phyloP scores from a whole-genome alignment of 1,140 invertebrate species.

The Leptopilina boulardi region DNA sequence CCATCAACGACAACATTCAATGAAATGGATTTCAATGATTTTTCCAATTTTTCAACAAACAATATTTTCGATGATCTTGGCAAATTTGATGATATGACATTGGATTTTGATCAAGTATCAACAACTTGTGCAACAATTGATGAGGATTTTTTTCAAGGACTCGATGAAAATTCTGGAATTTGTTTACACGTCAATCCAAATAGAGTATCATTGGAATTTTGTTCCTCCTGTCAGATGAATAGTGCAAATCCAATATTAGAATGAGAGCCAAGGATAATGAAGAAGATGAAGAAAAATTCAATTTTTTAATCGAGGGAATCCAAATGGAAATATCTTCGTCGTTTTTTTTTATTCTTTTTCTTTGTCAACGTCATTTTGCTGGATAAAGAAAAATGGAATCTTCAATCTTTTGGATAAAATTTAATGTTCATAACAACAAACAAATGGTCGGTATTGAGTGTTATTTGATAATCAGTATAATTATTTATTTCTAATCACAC shows the following conservation, averaged over 20 bases:
- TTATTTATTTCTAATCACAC: neutral
- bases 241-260: conserved; percentile 46
- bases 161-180: conserved; percentile 71
- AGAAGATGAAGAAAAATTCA: too few species aligned
- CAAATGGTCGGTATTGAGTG: neutral
- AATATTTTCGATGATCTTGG: conserved; percentile 5
- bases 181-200: conserved; percentile 77
- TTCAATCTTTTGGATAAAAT: neutral
- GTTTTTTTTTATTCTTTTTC: too few species aligned
- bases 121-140: conserved; percentile 76
- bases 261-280: conserved; percentile 35
- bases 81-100: conserved; percentile 39
- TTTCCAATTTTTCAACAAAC: neutral
- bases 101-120: conserved; percentile 68
- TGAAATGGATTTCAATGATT: neutral
- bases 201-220: conserved; percentile 77
- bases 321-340: too few species aligned
- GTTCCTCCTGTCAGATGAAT: conserved; percentile 71
- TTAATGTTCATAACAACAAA: neutral
- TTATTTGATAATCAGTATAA: conserved; percentile 3
- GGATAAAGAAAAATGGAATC: neutral
- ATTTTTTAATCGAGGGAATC: neutral
- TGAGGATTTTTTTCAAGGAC: conserved; percentile 75
- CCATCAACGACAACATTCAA: neutral
- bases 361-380: neutral